Base-by-base conservation (phyloP, 1,140 invertebrate species). In the Coboldia fuscipes region DNA sequence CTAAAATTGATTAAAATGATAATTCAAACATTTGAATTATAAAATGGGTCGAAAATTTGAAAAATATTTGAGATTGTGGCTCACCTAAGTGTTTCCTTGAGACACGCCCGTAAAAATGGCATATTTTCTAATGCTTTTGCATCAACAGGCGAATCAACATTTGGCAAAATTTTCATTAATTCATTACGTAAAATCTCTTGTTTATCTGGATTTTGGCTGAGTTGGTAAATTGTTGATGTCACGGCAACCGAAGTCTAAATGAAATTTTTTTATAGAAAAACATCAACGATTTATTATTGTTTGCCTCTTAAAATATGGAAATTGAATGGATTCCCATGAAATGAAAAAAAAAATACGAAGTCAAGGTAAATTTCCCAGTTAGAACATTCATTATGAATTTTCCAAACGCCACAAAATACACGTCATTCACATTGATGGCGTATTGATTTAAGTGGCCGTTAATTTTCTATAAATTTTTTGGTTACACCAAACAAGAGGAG, bases 41-140 rank as follows among this genome's bases (percentile, higher is more conserved):
- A 8, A 24, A 24, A 24, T 24, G n/a, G n/a, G n/a, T n/a, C n/a
- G n/a, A n/a, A n/a, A n/a, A n/a, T n/a, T n/a, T 19, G 13, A 23
- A 34, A 14, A 29, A 13, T 29, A 12, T 23, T 6, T 23, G 22
- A 7, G 12, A 7, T 6, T 23, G 22, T 23, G 6, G 12, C 22
- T 23, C 56, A 84, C 82, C 83, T 70, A 41, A 90, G 64, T 3
- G 80, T 75, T 65, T 93, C 86, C 51, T 86, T 89, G 8, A 93
- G 71, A 48, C 80, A 88, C 4, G 84, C 83, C 52, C 78, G 77
- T 19, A 90, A 58, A 47, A 84, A 90, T 10, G 67, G 66, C 45
- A 86, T 57, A 40, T 69, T 64, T 33, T 78, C 72, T 21, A 86
- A 57, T 37, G 68, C 65, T 37, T 63, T 57, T 28, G 64, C 58